A percentile compares a stretch with the other conserved stretches of the same genome.
Evolutionary conservation across 2,797 vertebrate genomes (phyloP).

Genomic region (Gila robusta): DNA sequence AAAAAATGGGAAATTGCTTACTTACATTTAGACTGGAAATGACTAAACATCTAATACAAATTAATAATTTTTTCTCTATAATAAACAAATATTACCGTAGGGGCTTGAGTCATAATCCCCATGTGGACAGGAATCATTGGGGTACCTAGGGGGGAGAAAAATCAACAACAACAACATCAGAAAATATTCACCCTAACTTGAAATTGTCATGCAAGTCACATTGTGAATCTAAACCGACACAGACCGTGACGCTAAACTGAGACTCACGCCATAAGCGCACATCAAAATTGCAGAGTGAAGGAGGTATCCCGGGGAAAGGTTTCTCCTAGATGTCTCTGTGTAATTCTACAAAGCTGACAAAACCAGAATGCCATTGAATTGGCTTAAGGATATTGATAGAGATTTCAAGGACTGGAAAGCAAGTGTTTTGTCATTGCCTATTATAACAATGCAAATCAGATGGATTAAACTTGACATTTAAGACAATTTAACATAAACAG

Average conservation of each 20-base stretch:
- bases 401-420: neutral
- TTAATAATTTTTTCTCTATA: neutral
- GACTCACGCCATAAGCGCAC: neutral
- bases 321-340: neutral
- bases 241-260: too few relatives aligned
- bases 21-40: neutral
- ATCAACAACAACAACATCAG: neutral
- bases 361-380: neutral
- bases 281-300: slow-evolving; percentile 12
- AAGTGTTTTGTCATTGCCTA: slow-evolving; percentile 15
- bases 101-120: slow-evolving; percentile 93
- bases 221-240: too few relatives aligned
- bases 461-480: neutral
- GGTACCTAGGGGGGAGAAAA: slow-evolving; percentile 77
- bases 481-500: neutral
- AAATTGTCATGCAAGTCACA: neutral
- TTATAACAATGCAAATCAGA: neutral
- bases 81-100: slow-evolving; percentile 81
- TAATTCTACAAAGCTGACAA: neutral
- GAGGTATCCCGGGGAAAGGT: neutral
- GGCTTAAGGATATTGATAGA: neutral
- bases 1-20: neutral
- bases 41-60: neutral
- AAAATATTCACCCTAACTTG: neutral
- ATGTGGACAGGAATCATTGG: slow-evolving; percentile 99